phyloP scores from a whole-genome alignment of 2,113 vertebrate genomes.

The Kobus ellipsiprymnus region DNA sequence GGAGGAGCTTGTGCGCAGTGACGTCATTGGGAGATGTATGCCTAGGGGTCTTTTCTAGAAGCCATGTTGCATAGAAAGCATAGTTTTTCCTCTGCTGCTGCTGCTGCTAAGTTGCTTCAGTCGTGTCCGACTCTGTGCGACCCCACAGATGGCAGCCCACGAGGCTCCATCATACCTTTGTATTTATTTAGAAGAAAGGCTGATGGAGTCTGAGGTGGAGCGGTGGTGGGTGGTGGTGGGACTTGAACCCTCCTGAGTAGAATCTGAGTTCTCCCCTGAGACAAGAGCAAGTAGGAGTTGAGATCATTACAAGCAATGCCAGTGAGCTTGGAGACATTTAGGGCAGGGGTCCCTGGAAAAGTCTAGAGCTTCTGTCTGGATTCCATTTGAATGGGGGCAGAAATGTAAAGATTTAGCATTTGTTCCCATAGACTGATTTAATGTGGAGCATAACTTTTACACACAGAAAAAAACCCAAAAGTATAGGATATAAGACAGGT shows the following conservation, averaged over 20 bases:
- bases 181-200: neutral
- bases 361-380: neutral
- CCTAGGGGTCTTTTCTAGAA: neutral
- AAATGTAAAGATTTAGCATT: neutral
- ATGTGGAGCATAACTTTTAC: neutral
- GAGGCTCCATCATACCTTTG: neutral
- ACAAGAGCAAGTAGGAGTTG: neutral
- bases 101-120: no score
- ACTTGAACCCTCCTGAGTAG: neutral
- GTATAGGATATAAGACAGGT: neutral
- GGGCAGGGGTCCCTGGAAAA: neutral
- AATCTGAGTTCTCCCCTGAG: neutral
- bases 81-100: neutral
- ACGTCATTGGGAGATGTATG: fast-evolving
- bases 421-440: neutral
- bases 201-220: neutral
- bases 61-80: no score
- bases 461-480: neutral
- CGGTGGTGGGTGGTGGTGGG: neutral
- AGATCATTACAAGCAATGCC: neutral
- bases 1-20: neutral
- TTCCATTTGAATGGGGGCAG: neutral
- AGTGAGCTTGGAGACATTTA: neutral
- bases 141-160: no score
- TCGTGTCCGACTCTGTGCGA: no score